A percentile compares a stretch with the other conserved stretches of the same genome.
Conservation (phyloP, 1,140 invertebrate species). For the Orius insidiosus region DNA sequence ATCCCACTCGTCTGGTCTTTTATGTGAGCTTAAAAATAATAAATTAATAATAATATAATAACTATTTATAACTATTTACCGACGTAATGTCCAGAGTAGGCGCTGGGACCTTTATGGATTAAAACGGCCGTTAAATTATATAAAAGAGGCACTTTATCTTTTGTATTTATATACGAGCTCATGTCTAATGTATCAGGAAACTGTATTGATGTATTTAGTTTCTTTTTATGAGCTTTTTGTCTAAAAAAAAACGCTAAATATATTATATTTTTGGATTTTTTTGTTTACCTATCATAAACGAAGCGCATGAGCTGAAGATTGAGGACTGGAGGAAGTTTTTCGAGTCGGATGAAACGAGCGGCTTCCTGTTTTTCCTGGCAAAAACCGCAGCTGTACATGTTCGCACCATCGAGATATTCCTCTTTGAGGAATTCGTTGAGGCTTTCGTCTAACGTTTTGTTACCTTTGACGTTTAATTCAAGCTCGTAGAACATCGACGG, state of each 20-base stretch:
- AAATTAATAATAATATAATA: constrained; percentile 1
- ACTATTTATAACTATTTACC: constrained; percentile 26
- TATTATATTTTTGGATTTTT: not conserved
- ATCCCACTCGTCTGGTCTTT: constrained; percentile 32
- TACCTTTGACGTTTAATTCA: constrained; percentile 37
- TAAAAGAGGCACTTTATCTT: constrained; percentile 23
- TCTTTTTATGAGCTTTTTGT: constrained; percentile 44
- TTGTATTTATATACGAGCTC: constrained; percentile 31
- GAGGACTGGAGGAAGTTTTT: constrained; percentile 45
- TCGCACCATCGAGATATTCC: constrained; percentile 44
- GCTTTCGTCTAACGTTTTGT: constrained; percentile 38
- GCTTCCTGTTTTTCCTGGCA: constrained; percentile 47
- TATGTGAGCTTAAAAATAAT: constrained; percentile 32
- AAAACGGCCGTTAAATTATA: constrained; percentile 48
- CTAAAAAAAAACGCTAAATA: constrained; percentile 24
- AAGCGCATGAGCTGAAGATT: constrained; percentile 52
- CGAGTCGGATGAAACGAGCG: constrained; percentile 37
- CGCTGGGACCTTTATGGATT: constrained; percentile 45
- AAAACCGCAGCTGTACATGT: constrained; percentile 43
- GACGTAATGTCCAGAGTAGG: constrained; percentile 55
- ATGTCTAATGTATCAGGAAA: constrained; percentile 53
- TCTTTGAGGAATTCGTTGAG: constrained; percentile 44
- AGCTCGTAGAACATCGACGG: constrained; percentile 48
- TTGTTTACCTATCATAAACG: constrained; percentile 41
- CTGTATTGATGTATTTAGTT: constrained; percentile 44